Evolutionary conservation across 2,797 vertebrate species (phyloP).

Genomic region (Sebastes matsubarae): DNA sequence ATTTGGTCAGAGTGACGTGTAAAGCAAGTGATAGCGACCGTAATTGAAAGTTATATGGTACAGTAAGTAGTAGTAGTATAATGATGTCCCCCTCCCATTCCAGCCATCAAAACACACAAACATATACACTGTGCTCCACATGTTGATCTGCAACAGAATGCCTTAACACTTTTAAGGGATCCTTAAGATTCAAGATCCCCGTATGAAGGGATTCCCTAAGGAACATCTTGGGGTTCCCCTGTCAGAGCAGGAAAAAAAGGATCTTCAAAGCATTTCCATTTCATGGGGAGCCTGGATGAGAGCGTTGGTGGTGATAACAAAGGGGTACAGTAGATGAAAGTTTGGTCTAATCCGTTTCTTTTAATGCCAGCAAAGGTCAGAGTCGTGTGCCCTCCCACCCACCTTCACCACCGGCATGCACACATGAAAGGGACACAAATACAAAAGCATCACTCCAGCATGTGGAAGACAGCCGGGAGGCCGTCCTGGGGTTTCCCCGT

Average conservation of each 20-base stretch:
- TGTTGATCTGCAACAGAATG: background rate
- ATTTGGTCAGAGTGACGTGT: too few species aligned
- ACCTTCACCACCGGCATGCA: background rate
- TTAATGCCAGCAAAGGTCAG: slow-evolving; percentile 74
- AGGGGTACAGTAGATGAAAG: slow-evolving; percentile 54
- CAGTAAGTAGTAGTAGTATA: too few species aligned
- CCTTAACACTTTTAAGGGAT: background rate
- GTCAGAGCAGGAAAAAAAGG: background rate
- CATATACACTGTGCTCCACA: background rate
- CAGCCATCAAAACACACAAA: too few species aligned
- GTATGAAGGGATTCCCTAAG: background rate
- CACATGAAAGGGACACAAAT: slow-evolving; percentile 46
- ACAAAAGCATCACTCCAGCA: slow-evolving; percentile 7
- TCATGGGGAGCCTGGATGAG: background rate
- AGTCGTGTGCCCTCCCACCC: slow-evolving; percentile 25
- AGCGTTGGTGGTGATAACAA: slow-evolving; percentile 34
- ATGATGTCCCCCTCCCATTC: too few species aligned
- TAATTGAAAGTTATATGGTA: too few species aligned
- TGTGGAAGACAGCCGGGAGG: slow-evolving; percentile 15
- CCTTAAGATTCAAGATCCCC: background rate
- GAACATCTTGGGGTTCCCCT: slow-evolving; percentile 1
- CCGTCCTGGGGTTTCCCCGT: background rate
- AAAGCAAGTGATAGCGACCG: too few species aligned
- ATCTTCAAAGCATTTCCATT: slow-evolving; percentile 43
- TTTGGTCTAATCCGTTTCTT: slow-evolving; percentile 44